Base-by-base conservation (phyloP, 1,140 invertebrate genomes). In the Acromyrmex charruanus region DNA sequence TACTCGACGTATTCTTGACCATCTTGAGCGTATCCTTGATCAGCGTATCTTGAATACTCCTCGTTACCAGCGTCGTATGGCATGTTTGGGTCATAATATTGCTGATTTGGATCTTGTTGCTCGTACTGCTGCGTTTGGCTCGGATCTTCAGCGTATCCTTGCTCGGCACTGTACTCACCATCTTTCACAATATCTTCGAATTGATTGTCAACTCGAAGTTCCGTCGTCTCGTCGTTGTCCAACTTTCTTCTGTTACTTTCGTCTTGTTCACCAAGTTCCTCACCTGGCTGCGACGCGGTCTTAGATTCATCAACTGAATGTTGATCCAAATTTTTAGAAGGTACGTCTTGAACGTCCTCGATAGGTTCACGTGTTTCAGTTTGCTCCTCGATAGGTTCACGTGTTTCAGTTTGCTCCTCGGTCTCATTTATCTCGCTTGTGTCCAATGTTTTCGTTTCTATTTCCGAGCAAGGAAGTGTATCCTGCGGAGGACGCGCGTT, bases 1-100 rank as follows among this genome's bases (percentile, higher is more conserved):
- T 89, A 82, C 9, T 84, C 85, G 44, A 53, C 86, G 81, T 90
- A 89, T 14, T 90, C 69, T 21, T 87, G 68, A n/a, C 39, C 59
- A 4, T 55, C 86, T 28, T 88, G 68, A 2, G 9, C 28, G 9
- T 89, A 90, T 55, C 79, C 72, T 25, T 85, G 66, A 25, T 79
- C 58, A 21, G n/a, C 12, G 1, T 87, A 85, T 0, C 44, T 71
- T 9, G 72, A 35, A 14, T 88, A 90, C 28, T 77, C 82, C 12
- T 86, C 59, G 39, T 79, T 77, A 61, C 68, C 53, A 21, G 25
- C 44, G 1, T 61, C 85, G 12, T 92, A 90, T 1, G 69, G 3
- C 2, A 51, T 49, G 55, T 88, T 75, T 39, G 71, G 77, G 0
- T 82, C 77, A 1, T 77, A 82, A 65, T 93, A 92, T 39, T 90